phyloP scores from a whole-genome alignment of 2,888 invertebrate species.

The Meteorus colon region DNA sequence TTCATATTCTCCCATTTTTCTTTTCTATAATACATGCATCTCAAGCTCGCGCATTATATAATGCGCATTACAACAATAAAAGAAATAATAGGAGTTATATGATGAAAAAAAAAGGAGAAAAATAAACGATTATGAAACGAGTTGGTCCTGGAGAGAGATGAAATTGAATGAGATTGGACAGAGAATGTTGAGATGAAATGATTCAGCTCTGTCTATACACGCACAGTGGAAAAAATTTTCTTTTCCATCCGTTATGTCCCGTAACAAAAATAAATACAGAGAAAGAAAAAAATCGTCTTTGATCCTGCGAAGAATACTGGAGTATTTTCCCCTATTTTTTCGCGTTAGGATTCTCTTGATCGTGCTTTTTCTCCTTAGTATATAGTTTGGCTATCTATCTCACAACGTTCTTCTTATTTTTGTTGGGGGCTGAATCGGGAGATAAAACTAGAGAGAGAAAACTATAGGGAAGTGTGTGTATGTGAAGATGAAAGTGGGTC shows the following conservation, averaged over 20 bases:
- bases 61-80: background rate
- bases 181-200: background rate
- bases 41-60: too few relatives aligned
- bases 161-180: background rate
- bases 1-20: background rate
- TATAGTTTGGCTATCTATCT: slow-evolving; percentile 4
- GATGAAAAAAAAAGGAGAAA: background rate
- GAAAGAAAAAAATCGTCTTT: slow-evolving; percentile 1
- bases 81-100: background rate
- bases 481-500: background rate
- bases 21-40: background rate
- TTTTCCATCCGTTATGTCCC: background rate
- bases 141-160: background rate
- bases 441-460: background rate
- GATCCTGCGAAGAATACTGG: background rate
- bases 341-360: background rate
- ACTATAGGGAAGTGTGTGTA: too few relatives aligned
- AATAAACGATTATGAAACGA: background rate
- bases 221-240: background rate
- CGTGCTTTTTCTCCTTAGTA: background rate
- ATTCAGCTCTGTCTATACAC: background rate
- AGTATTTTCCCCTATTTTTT: slow-evolving; percentile 9
- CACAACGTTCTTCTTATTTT: background rate
- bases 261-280: background rate
- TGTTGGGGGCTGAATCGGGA: background rate